phyloP scores from a whole-genome alignment of 2,797 vertebrate genomes.

The Sarcophilus harrisii region DNA sequence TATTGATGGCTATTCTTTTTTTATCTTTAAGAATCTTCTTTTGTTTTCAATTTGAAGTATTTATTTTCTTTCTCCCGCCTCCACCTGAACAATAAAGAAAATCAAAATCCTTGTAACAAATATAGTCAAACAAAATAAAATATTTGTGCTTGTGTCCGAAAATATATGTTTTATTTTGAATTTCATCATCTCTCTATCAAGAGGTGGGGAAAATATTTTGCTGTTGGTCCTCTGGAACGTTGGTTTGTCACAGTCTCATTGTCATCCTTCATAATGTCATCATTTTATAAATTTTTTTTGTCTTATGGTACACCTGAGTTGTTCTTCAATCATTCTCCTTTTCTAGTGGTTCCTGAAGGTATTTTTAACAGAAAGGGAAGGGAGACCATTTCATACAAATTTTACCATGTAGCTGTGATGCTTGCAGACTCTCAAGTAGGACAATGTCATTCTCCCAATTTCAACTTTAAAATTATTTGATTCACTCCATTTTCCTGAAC shows the following conservation, averaged over 20 bases:
- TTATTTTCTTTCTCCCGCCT: background rate
- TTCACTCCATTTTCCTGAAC: background rate
- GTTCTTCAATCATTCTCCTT: background rate
- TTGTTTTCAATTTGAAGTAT: conserved; percentile 9
- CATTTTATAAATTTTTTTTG: background rate
- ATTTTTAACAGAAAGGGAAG: background rate
- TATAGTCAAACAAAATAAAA: background rate
- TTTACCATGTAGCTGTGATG: background rate
- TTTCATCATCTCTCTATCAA: background rate
- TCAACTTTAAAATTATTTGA: background rate
- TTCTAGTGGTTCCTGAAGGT: background rate
- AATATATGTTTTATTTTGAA: background rate
- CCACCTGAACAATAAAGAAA: background rate
- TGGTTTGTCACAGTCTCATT: background rate
- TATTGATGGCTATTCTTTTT: conserved; percentile 20
- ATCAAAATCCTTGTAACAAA: background rate
- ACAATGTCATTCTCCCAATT: background rate
- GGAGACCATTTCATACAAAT: background rate
- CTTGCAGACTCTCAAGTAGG: background rate
- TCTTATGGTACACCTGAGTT: background rate
- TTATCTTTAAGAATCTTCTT: background rate
- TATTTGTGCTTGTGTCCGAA: background rate
- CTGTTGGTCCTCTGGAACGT: background rate
- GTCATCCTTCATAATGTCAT: background rate
- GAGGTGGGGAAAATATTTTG: background rate